Percentiles rank a stretch among this genome's conserved stretches.
Evolutionary conservation across 2,888 invertebrate species (phyloP).

Genomic region (Acrobasis suavella): DNA sequence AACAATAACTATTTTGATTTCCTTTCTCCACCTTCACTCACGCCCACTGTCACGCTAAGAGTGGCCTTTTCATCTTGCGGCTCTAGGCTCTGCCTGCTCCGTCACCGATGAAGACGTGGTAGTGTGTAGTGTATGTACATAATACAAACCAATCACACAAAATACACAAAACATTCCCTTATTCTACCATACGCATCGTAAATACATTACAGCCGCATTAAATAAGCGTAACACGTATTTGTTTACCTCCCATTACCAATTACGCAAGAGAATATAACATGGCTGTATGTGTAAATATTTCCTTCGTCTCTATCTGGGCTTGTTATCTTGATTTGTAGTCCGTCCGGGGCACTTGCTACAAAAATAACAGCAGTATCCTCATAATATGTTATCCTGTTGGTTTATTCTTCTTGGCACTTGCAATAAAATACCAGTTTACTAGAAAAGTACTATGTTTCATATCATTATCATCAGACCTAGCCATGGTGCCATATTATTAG

Average conservation of each 20-base stretch:
- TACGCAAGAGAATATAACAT: constrained; percentile 40
- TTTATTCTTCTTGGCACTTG: background rate
- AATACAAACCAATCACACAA: no score
- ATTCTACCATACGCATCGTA: background rate
- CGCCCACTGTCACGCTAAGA: no score
- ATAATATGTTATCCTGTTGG: constrained; percentile 52
- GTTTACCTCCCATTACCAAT: constrained; percentile 18
- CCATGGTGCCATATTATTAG: no score
- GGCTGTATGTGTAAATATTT: constrained; percentile 61
- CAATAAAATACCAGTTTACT: constrained; percentile 9
- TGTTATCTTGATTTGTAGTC: constrained; percentile 76
- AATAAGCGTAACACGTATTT: constrained; percentile 15
- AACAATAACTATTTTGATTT: no score
- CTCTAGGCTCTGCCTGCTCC: no score
- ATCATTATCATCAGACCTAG: no score
- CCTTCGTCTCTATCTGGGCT: constrained; percentile 61
- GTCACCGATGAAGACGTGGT: no score
- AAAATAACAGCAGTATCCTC: constrained; percentile 63
- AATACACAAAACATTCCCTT: background rate
- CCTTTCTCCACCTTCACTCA: no score
- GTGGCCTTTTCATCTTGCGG: no score
- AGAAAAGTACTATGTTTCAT: no score
- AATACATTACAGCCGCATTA: constrained; percentile 1
- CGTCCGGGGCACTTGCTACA: constrained; percentile 62
- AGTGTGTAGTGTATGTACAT: no score